Percentiles rank a stretch among this genome's conserved stretches.
These are phyloP conservation scores for Andrena marginata DNA, from an alignment of 2,888 invertebrate genomes.

Conservation along the genomic window DNA sequence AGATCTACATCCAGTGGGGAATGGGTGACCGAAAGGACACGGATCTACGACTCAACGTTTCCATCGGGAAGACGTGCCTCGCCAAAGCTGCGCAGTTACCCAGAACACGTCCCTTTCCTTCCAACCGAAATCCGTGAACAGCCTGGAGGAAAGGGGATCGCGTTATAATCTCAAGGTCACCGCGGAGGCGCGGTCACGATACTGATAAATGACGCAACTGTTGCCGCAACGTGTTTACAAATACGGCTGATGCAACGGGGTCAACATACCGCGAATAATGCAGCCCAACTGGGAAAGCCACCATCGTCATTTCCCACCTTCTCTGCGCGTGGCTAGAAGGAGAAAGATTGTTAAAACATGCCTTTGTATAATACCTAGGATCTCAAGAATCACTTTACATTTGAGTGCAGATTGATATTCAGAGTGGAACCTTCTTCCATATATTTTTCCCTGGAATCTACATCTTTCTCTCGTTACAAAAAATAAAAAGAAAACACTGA, in stretches of 20 bases:
- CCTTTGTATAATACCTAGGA: no score
- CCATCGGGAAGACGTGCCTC: neutral
- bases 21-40: neutral
- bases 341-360: no score
- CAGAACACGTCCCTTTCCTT: neutral
- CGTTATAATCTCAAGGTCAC: constrained; percentile 12
- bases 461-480: no score
- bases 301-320: no score
- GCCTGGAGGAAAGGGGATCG: neutral
- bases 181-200: constrained; percentile 18
- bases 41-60: neutral
- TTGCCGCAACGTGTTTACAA: constrained; percentile 44
- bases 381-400: no score
- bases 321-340: no score
- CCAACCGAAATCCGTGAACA: neutral
- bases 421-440: no score
- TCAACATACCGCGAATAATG: constrained; percentile 17
- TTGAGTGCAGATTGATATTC: no score
- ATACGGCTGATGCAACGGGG: constrained; percentile 21
- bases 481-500: no score
- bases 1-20: neutral
- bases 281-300: neutral
- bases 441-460: no score
- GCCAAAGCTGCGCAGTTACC: constrained; percentile 3
- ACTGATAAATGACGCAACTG: constrained; percentile 3